Percentiles rank a stretch among this genome's conserved stretches.
These are phyloP conservation scores for Diplazon laetatorius DNA, from an alignment of 2,888 invertebrate species.

Conservation along the genomic window DNA sequence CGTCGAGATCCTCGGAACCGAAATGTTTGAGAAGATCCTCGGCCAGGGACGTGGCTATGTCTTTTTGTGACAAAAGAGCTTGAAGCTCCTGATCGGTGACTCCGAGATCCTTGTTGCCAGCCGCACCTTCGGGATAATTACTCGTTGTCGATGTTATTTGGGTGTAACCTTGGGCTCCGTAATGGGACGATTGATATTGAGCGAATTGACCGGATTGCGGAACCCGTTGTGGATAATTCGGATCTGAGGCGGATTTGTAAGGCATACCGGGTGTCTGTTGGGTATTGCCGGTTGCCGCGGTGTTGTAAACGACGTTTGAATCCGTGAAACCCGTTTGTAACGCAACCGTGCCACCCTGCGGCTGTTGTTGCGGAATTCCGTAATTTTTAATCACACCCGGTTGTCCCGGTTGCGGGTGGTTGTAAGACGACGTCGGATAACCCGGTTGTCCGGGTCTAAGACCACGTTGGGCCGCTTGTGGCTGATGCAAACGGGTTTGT, in stretches of 20 bases:
- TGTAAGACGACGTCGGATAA: constrained; percentile 77
- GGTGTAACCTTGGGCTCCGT: constrained; percentile 80
- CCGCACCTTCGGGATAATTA: constrained; percentile 78
- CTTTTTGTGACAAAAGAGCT: constrained; percentile 89
- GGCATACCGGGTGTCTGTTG: constrained; percentile 83
- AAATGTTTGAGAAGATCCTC: constrained; percentile 95
- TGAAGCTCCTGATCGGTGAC: constrained; percentile 89
- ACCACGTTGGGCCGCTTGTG: constrained; percentile 79
- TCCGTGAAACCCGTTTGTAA: constrained; percentile 83
- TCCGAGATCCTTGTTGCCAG: constrained; percentile 82
- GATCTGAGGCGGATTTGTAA: constrained; percentile 82
- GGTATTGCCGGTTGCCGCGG: constrained; percentile 82
- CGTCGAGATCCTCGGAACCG: constrained; percentile 87
- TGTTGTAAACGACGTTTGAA: constrained; percentile 80
- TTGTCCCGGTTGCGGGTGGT: constrained; percentile 73
- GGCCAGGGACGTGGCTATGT: constrained; percentile 90
- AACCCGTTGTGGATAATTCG: constrained; percentile 75
- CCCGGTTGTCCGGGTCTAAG: constrained; percentile 80
- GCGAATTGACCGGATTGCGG: constrained; percentile 67
- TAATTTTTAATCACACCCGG: constrained; percentile 80
- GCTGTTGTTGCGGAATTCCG: constrained; percentile 77
- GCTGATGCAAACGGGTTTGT: constrained; percentile 83
- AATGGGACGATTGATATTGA: constrained; percentile 76
- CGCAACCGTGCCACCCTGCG: constrained; percentile 82
- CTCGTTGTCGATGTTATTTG: constrained; percentile 82